Base-by-base conservation (phyloP, 1,140 invertebrate genomes). In the Steinernema feltiae region DNA sequence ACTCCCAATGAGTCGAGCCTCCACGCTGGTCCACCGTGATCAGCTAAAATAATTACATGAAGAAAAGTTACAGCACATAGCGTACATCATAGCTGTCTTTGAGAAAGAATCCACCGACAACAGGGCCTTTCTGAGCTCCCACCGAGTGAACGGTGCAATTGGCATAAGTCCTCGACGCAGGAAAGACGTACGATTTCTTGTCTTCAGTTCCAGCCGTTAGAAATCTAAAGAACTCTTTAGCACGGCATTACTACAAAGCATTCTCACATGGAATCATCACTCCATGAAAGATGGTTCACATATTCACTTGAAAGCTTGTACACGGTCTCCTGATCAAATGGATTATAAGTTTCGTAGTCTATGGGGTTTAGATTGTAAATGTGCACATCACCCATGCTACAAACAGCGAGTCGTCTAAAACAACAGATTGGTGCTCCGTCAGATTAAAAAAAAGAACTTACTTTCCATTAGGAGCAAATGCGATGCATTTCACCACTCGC, bases 391-490 rank as follows among this genome's bases (percentile, higher is more conserved):
- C 92, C 92, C 84, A 92, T 91, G 87, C 92, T 92, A 32, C 93
- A 93, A 27, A 93, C 91, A 21, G 94, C 94, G 90, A 97, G 93
- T 83, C 92, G 91, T 69, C 88, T 89, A 79, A 71, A 76, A 71
- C 75, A 46, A 48, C 70, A 30, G 48, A 72, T 46, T 32, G 24
- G 81, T 27, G 30, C 69, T 73, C 29, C 15, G 32, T 27, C 21
- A 79, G 18, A 69, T 69, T 31, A 27, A 32, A 1, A 70, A 32
- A 18, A 77, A 18, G 17, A 18, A 15, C 73, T 48, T 87, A 89
- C 88, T 91, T 92, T 48, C 94, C 94, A 91, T 98, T 92, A 0
- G 95, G 95, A 87, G 94, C 97, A 88, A 98, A 99, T 82, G 91
- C 91, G 0, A 97, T 89, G 80, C 90, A 90, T 83, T 90, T 89